A percentile compares a stretch with the other conserved stretches of the same genome.
phyloP scores from a whole-genome alignment of 2,113 vertebrate species.

The Parus major region DNA sequence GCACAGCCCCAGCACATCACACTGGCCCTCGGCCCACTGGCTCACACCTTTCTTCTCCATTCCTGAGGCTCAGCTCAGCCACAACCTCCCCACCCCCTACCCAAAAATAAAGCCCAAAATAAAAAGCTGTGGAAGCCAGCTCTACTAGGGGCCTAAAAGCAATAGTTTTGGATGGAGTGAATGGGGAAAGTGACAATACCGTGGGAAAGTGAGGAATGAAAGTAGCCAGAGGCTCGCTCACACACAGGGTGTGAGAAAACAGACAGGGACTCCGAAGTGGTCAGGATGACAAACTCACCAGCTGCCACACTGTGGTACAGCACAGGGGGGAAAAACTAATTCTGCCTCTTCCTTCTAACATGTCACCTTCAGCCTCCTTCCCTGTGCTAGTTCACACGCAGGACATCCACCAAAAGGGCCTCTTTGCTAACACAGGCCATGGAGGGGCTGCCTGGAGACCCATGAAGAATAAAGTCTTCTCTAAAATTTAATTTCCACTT shows the following conservation, averaged over 20 bases:
- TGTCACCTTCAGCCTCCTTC: background rate
- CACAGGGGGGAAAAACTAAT: background rate
- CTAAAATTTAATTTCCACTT: background rate
- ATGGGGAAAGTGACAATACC: background rate
- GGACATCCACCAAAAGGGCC: background rate
- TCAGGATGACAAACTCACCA: background rate
- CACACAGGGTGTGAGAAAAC: background rate
- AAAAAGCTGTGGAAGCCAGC: background rate
- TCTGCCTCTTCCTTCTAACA: background rate
- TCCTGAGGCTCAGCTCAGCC: background rate
- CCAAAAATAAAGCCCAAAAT: background rate
- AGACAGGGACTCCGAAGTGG: background rate
- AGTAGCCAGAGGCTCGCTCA: background rate
- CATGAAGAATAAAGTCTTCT: background rate
- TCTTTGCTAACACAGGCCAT: background rate
- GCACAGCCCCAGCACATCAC: background rate
- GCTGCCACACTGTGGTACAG: background rate
- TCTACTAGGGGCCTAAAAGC: background rate
- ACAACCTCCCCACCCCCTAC: background rate
- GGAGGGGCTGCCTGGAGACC: background rate
- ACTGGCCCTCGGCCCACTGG: background rate
- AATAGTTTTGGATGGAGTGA: background rate
- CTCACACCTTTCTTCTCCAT: background rate
- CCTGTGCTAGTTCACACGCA: rapidly evolving
- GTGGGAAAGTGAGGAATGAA: background rate